Conservation (phyloP, 30 jellyfish, hydroid and myxozoan species). For the Aurelia sp. region DNA sequence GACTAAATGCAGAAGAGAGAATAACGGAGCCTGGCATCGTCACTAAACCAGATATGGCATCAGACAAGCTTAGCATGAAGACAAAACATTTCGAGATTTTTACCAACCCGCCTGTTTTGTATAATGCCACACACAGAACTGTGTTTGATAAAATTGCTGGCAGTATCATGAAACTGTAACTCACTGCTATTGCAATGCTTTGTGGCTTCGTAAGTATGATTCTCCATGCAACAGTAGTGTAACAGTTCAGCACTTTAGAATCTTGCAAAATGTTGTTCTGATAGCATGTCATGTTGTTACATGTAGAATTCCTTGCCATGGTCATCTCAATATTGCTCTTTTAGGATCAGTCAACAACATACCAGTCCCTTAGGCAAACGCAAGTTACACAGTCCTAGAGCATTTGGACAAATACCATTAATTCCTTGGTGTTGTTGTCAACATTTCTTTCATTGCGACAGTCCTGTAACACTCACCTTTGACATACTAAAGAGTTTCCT, state of each 20-base stretch:
- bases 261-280: no score
- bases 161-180: constrained; percentile 30
- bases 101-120: constrained; percentile 28
- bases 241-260: background rate
- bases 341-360: no score
- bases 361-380: no score
- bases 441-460: no score
- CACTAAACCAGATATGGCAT: constrained; percentile 35
- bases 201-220: background rate
- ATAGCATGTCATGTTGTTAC: no score
- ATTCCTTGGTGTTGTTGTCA: no score
- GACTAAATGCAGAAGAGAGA: constrained; percentile 12
- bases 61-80: constrained; percentile 35
- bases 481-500: no score
- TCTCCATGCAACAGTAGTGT: constrained; percentile 43
- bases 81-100: constrained; percentile 28
- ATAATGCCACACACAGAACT: constrained; percentile 37
- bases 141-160: constrained; percentile 18
- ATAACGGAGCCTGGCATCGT: constrained; percentile 25
- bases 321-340: no score
- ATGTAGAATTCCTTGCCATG: no score
- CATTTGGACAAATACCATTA: no score
- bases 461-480: no score
- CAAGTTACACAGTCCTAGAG: no score
- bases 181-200: constrained; percentile 1